Percentiles rank a stretch among this genome's conserved stretches.
phyloP scores from a whole-genome alignment of 2,888 invertebrate genomes.

The Horisme vitalbata region DNA sequence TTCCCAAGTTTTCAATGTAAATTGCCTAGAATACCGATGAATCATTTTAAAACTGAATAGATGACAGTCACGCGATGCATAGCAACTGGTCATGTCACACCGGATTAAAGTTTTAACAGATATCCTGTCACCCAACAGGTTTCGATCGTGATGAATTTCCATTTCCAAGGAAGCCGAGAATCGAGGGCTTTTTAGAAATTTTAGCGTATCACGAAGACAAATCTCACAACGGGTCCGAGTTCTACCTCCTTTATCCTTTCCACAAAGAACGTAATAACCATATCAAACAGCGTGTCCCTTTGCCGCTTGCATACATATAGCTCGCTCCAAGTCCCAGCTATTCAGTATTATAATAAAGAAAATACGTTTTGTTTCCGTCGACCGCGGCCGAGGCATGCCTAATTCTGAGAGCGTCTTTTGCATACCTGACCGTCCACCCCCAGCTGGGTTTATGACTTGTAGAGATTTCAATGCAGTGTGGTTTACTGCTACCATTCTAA shows the following conservation, averaged over 20 bases:
- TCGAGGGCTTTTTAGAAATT: constrained; percentile 60
- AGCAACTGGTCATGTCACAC: constrained; percentile 65
- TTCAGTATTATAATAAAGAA: constrained; percentile 74
- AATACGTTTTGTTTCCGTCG: constrained; percentile 76
- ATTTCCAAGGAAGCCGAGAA: constrained; percentile 69
- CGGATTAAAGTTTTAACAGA: constrained; percentile 58
- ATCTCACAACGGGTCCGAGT: constrained; percentile 61
- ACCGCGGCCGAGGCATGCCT: constrained; percentile 64
- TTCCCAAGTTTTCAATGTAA: constrained; percentile 14
- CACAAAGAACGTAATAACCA: constrained; percentile 82
- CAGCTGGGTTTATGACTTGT: constrained; percentile 32
- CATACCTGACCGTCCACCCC: constrained; percentile 52
- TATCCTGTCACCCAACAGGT: constrained; percentile 61
- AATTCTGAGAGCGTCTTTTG: constrained; percentile 53
- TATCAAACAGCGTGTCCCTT: constrained; percentile 80
- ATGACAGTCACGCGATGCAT: constrained; percentile 52
- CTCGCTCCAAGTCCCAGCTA: constrained; percentile 52
- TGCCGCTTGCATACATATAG: constrained; percentile 78
- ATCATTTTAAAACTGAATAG: constrained; percentile 52
- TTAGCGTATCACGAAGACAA: constrained; percentile 79
- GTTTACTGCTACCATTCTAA: constrained; percentile 23
- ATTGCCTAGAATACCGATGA: constrained; percentile 39
- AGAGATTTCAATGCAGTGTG: constrained; percentile 14
- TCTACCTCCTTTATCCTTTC: constrained; percentile 69
- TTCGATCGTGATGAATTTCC: constrained; percentile 61